These are phyloP conservation scores for Schizopygopsis malacanthus DNA, from an alignment of 2,797 vertebrate genomes.

Conservation along the genomic window DNA sequence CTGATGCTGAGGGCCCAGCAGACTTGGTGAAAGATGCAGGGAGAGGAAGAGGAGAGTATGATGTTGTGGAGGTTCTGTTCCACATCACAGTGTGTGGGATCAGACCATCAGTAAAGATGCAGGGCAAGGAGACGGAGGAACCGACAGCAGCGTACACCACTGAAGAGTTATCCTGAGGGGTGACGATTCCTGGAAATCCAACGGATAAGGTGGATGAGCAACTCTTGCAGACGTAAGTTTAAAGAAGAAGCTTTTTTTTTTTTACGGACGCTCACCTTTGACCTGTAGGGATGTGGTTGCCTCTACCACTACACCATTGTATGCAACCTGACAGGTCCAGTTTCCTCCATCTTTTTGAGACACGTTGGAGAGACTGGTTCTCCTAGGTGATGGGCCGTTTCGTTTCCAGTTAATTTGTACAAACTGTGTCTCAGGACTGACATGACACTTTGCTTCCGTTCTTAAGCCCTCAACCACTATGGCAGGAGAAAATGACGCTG, in stretches of 20 bases:
- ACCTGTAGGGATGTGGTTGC: constrained; percentile 66
- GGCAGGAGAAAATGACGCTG: constrained; percentile 68
- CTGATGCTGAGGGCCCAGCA: constrained; percentile 47
- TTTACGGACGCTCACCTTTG: constrained; percentile 68
- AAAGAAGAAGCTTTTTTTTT: background rate
- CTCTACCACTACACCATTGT: background rate
- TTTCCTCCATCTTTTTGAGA: constrained; percentile 59
- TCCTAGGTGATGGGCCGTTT: constrained; percentile 50
- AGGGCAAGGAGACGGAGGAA: constrained; percentile 71
- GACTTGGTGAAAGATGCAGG: constrained; percentile 42
- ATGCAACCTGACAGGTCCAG: constrained; percentile 72
- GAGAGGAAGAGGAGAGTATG: constrained; percentile 19
- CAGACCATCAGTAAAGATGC: constrained; percentile 69
- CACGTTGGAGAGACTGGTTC: constrained; percentile 6
- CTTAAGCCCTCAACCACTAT: constrained; percentile 54
- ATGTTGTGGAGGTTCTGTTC: constrained; percentile 61
- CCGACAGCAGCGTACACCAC: constrained; percentile 72
- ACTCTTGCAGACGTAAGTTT: background rate
- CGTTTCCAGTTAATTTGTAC: constrained; percentile 62
- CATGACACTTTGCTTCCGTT: constrained; percentile 59
- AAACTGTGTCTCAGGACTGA: constrained; percentile 55
- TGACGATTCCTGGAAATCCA: constrained; percentile 70
- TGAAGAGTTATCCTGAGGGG: constrained; percentile 62
- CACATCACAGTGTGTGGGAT: constrained; percentile 52
- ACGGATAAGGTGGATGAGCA: background rate